A percentile compares a stretch with the other conserved stretches of the same genome.
Conservation (phyloP, 2,888 invertebrate species). For the Aporophyla lueneburgensis region DNA sequence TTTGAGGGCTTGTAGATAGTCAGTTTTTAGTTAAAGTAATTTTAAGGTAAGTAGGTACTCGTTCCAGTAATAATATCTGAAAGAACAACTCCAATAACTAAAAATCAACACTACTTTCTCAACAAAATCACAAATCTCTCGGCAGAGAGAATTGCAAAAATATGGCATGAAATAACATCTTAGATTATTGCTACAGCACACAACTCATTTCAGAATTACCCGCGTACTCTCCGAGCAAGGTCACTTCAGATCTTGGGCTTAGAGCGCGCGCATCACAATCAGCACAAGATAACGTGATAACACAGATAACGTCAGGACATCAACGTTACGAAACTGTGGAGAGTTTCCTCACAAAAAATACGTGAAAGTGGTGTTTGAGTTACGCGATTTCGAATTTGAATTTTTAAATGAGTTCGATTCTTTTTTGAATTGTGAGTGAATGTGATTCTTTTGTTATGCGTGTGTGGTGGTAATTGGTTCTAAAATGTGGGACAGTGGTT, state of each 20-base stretch:
- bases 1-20: no score
- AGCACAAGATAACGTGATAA: slow-evolving; percentile 71
- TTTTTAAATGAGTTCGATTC: not conserved
- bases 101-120: not conserved
- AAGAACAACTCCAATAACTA: not conserved
- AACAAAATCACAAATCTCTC: not conserved
- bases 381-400: not conserved
- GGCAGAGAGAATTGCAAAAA: not conserved
- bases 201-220: slow-evolving; percentile 60
- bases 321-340: slow-evolving; percentile 51
- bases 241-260: slow-evolving; percentile 70
- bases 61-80: not conserved
- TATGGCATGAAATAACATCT: not conserved
- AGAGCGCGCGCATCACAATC: slow-evolving; percentile 70
- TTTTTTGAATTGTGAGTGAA: not conserved
- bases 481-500: slow-evolving; percentile 21
- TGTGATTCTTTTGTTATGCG: not conserved
- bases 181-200: not conserved
- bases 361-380: slow-evolving; percentile 36
- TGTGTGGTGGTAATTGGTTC: slow-evolving; percentile 14
- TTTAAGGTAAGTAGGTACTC: no score
- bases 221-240: slow-evolving; percentile 65
- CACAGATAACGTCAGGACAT: slow-evolving; percentile 61
- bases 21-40: no score
- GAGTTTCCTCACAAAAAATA: slow-evolving; percentile 43